Evolutionary conservation across 2,113 vertebrate genomes (phyloP).

Genomic region (Sminthopsis crassicaudata): DNA sequence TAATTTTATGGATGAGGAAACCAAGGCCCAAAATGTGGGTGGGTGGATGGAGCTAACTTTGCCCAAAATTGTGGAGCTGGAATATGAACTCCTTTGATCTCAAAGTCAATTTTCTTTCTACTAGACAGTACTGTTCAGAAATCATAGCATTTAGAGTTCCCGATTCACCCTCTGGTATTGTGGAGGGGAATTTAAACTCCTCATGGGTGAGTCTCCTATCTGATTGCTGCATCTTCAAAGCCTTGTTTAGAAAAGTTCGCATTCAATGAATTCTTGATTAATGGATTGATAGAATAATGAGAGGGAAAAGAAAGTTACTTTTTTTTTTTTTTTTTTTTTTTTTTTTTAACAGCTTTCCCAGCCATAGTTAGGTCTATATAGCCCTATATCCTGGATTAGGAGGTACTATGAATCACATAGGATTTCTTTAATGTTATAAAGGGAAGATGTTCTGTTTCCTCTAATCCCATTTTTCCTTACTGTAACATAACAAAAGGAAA

Average conservation of each 20-base stretch:
- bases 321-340: background rate
- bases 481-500: background rate
- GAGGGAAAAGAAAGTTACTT: background rate
- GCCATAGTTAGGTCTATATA: background rate
- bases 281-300: background rate
- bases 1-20: background rate
- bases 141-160: slow-evolving; percentile 24
- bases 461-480: background rate
- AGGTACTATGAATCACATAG: background rate
- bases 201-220: background rate
- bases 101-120: background rate
- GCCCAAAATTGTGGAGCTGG: background rate
- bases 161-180: background rate
- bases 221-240: background rate
- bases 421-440: background rate
- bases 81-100: background rate
- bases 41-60: background rate
- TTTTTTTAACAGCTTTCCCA: background rate
- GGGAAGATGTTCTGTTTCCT: background rate
- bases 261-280: background rate
- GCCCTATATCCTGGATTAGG: background rate
- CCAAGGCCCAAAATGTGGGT: background rate
- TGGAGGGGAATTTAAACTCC: background rate
- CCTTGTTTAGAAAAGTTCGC: background rate
- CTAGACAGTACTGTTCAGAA: background rate